Base-by-base conservation (phyloP, 1,140 invertebrate species). In the Drosophila rufa region DNA sequence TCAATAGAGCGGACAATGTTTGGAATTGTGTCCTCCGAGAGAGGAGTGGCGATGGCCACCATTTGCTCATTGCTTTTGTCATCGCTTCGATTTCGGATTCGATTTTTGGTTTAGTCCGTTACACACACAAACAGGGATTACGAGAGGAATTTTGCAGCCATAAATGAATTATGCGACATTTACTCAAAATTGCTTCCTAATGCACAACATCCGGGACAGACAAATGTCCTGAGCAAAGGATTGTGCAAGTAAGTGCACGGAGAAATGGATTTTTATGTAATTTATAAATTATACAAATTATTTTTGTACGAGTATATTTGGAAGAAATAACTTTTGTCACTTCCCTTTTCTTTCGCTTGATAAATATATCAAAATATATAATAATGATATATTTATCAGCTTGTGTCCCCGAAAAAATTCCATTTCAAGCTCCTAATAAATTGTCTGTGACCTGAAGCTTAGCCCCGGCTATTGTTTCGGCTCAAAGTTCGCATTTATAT, bases 151-250 rank as follows among this genome's bases (percentile, higher is more conserved):
- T 74, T 64, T 62, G 40, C 53, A 66, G 53, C 76, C 74, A 87
- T 92, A 92, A 92, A 92, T 92, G 91, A 92, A 91, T 92, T 92
- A 92, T 92, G 80, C 80, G 82, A 92, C 85, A 92, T 92, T 92
- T 92, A 91, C 86, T 87, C 67, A 76, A 82, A 92, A 91, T 82
- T 92, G 86, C 80, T 86, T 81, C 86, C 91, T 74, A 91, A 79
- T 85, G 86, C 82, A 75, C 66, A 87, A 70, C 80, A 84, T 89
- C 69, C 73, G 79, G 68, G 56, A 17, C 8, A 56, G 46, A 77
- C 42, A 58, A 67, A 60, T 67, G 67, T 62, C 50, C 58, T n/a
- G 15, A 22, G 2, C 15, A 19, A 45, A 17, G 56, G 22, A 40
- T 25, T 40, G 19, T 56, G 51, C 33, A 2, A 38, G 17, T 15